Conservation (phyloP, 2,888 invertebrate species). For the Nesidiocoris tenuis region DNA sequence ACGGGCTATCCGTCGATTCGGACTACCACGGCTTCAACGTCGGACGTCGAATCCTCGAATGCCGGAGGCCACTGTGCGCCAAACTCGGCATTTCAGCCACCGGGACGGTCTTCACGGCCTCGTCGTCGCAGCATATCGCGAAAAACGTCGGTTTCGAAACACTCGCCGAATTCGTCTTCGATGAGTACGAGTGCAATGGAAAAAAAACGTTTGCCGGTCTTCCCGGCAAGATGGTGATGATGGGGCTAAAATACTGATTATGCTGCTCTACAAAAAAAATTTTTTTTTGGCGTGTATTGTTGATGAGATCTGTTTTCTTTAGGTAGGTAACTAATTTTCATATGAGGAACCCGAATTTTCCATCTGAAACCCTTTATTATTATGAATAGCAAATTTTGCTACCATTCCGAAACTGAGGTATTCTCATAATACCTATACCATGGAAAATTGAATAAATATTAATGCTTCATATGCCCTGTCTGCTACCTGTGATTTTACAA, state of each 20-base stretch:
- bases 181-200: conserved; percentile 21
- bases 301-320: too few relatives aligned
- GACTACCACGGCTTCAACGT: conserved; percentile 45
- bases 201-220: conserved; percentile 17
- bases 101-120: conserved; percentile 36
- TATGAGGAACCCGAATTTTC: too few relatives aligned
- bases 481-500: too few relatives aligned
- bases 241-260: conserved; percentile 3
- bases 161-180: conserved; percentile 23
- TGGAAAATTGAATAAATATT: too few relatives aligned
- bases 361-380: too few relatives aligned
- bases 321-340: too few relatives aligned
- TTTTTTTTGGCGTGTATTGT: too few relatives aligned
- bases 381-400: too few relatives aligned
- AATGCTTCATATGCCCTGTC: too few relatives aligned
- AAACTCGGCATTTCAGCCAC: conserved; percentile 40
- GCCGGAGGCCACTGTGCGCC: conserved; percentile 42
- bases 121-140: conserved; percentile 37
- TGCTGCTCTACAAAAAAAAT: too few relatives aligned
- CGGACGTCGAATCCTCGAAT: conserved; percentile 42
- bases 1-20: conserved; percentile 44
- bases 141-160: conserved; percentile 40
- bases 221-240: conserved; percentile 27
- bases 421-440: too few relatives aligned
- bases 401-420: too few relatives aligned